phyloP scores from a whole-genome alignment of 2,888 invertebrate genomes.

The Aromia moschata region DNA sequence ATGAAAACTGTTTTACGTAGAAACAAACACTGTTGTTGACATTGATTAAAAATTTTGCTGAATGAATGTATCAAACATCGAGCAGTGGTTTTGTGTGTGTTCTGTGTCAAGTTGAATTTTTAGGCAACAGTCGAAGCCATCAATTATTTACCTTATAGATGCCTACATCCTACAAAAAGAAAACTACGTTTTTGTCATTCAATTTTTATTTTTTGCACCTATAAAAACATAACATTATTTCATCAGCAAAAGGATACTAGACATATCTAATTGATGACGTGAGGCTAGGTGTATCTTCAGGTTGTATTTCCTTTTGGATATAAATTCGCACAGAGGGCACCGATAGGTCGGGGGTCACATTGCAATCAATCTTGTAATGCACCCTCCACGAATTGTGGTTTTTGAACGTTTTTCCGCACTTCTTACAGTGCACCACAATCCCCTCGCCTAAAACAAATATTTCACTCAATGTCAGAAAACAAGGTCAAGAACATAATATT shows the following conservation, averaged over 20 bases:
- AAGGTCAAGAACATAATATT: not conserved
- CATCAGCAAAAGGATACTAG: not conserved
- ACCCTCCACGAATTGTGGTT: conserved; percentile 34
- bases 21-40: too few species aligned
- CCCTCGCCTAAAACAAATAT: conserved; percentile 4
- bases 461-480: not conserved
- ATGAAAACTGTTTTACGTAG: too few species aligned
- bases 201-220: too few species aligned
- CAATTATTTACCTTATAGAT: too few species aligned
- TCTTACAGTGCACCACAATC: conserved; percentile 9
- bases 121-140: too few species aligned
- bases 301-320: conserved; percentile 4
- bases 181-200: not conserved
- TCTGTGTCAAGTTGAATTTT: too few species aligned
- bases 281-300: not conserved
- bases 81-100: too few species aligned
- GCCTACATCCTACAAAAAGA: not conserved
- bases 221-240: not conserved
- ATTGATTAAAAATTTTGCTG: too few species aligned
- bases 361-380: conserved; percentile 32
- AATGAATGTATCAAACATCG: too few species aligned
- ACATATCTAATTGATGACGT: not conserved
- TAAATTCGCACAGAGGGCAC: not conserved
- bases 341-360: not conserved
- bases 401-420: conserved; percentile 41